Evolutionary conservation across 2,797 vertebrate species (phyloP).

Genomic region (Sitta carolinensis): DNA sequence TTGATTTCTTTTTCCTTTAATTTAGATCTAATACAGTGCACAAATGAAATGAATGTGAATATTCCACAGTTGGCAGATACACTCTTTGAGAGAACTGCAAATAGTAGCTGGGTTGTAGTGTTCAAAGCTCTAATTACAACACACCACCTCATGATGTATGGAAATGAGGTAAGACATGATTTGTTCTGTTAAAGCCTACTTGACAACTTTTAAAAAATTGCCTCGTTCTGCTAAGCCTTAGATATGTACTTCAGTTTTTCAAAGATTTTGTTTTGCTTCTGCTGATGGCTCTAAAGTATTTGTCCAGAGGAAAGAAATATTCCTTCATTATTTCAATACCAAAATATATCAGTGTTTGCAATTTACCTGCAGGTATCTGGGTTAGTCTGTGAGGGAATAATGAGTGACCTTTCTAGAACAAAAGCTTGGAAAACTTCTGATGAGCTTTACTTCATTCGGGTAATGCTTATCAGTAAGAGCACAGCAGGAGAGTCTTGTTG

Average conservation of each 20-base stretch:
- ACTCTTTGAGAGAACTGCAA: slow-evolving; percentile 87
- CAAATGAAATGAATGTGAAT: slow-evolving; percentile 94
- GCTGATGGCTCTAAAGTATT: neutral
- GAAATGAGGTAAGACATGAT: slow-evolving; percentile 86
- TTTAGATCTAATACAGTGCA: slow-evolving; percentile 91
- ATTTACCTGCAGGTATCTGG: neutral
- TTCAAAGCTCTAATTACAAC: slow-evolving; percentile 96
- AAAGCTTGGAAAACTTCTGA: neutral
- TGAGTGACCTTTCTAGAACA: neutral
- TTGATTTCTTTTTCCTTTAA: slow-evolving; percentile 18
- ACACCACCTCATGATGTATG: slow-evolving; percentile 96
- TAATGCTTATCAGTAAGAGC: neutral
- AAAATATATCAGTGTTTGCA: neutral
- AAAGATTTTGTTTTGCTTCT: neutral
- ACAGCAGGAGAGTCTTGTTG: neutral
- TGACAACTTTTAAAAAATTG: neutral
- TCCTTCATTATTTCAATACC: neutral
- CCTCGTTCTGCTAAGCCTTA: neutral
- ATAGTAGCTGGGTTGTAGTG: slow-evolving; percentile 95
- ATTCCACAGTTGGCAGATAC: slow-evolving; percentile 89
- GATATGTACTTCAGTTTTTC: neutral
- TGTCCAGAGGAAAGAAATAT: neutral
- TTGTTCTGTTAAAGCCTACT: neutral
- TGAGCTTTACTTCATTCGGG: neutral
- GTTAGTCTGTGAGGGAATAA: neutral